Conservation (phyloP, 2,113 vertebrate genomes). For the Hippoglossus stenolepis region DNA sequence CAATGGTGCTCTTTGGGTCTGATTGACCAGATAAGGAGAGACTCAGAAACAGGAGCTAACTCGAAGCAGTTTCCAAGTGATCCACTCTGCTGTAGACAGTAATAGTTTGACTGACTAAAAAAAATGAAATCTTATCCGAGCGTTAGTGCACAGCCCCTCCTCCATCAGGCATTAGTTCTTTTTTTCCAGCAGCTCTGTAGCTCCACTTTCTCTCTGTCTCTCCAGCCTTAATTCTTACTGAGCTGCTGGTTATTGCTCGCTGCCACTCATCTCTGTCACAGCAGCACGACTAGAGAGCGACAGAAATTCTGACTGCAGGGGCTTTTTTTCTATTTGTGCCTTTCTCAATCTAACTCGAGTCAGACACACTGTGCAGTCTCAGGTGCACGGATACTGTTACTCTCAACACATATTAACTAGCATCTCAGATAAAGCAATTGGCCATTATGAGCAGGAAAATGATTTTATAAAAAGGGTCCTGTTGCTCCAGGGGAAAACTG, state of each 20-base stretch:
- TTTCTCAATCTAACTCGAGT: neutral
- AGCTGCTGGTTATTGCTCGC: slow-evolving; percentile 58
- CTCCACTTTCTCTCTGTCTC: slow-evolving; percentile 32
- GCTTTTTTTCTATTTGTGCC: no score
- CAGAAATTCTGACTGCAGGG: neutral
- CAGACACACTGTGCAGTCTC: no score
- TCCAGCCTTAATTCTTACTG: slow-evolving; percentile 50
- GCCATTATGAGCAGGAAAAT: no score
- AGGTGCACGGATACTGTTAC: no score
- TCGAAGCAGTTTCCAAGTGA: neutral
- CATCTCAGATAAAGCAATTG: no score
- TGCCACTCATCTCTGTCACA: slow-evolving; percentile 41
- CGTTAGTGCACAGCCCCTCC: neutral
- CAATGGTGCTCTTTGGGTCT: neutral
- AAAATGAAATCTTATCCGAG: slow-evolving; percentile 37
- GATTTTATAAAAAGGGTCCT: slow-evolving; percentile 7
- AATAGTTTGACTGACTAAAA: slow-evolving; percentile 38
- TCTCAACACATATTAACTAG: no score
- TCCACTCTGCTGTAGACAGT: slow-evolving; percentile 15
- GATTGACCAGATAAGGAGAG: neutral
- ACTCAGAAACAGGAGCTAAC: neutral
- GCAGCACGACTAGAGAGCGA: slow-evolving; percentile 14
- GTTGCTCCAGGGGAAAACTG: slow-evolving; percentile 1
- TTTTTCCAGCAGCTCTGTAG: neutral
- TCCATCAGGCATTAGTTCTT: neutral